These are phyloP conservation scores for Alectoris magna DNA, from an alignment of 2,797 vertebrate species.

Conservation along the genomic window DNA sequence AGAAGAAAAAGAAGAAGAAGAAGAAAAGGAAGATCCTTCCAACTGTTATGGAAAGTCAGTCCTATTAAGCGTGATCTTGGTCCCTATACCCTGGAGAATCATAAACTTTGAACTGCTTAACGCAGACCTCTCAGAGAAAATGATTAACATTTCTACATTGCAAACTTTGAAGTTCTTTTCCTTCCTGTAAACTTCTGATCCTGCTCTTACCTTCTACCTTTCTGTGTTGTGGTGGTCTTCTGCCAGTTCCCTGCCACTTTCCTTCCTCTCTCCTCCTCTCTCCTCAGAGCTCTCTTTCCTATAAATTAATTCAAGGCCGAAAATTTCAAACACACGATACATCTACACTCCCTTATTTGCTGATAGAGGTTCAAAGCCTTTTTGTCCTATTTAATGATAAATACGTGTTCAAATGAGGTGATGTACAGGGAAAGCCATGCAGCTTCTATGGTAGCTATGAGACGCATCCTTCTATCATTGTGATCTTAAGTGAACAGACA, in stretches of 20 bases:
- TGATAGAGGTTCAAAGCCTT: not conserved
- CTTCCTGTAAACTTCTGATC: not conserved
- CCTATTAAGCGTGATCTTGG: not conserved
- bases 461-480: not conserved
- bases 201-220: not conserved
- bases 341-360: not conserved
- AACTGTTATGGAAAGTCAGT: not conserved
- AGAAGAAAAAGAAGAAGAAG: too few relatives aligned
- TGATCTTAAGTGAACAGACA: not conserved
- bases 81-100: not conserved
- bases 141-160: not conserved
- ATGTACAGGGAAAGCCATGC: not conserved
- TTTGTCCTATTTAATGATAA: not conserved
- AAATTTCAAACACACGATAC: not conserved
- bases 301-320: not conserved
- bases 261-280: not conserved
- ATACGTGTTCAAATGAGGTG: accelerated
- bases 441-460: not conserved
- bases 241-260: not conserved
- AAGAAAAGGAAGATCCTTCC: not conserved
- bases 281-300: not conserved
- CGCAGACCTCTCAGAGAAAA: not conserved
- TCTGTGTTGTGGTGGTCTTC: not conserved
- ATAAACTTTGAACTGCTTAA: not conserved
- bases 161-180: not conserved